phyloP scores from a whole-genome alignment of 2,797 vertebrate species.

The Cephalopachus bancanus region DNA sequence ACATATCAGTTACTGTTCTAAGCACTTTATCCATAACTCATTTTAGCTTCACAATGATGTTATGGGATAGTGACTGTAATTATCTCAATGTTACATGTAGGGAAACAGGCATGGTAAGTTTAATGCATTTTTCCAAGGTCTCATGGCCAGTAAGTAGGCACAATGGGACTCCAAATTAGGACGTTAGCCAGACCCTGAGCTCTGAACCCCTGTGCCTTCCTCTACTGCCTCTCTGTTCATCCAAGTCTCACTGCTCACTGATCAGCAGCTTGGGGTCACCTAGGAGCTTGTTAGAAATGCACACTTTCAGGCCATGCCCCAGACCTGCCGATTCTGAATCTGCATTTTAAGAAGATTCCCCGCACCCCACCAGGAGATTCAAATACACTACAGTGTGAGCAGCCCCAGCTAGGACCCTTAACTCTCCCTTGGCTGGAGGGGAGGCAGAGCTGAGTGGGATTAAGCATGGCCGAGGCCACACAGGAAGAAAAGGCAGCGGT shows the following conservation, averaged over 20 bases:
- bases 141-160: background rate
- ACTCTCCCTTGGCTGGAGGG: background rate
- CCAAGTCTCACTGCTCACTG: background rate
- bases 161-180: background rate
- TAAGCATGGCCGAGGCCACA: background rate
- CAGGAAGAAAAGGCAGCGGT: background rate
- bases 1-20: too few species aligned
- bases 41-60: background rate
- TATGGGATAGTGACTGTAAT: background rate
- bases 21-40: background rate
- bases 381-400: background rate
- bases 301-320: background rate
- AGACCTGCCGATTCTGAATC: background rate
- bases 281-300: background rate
- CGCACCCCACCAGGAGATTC: background rate
- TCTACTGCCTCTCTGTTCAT: background rate
- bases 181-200: background rate
- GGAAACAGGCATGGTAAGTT: background rate
- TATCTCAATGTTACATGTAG: background rate
- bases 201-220: background rate
- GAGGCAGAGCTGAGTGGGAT: background rate
- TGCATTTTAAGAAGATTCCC: background rate
- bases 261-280: too few species aligned
- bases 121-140: background rate
- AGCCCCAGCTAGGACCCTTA: too few species aligned